Base-by-base conservation (phyloP, 2,888 invertebrate species). In the Cremastinae sp. region DNA sequence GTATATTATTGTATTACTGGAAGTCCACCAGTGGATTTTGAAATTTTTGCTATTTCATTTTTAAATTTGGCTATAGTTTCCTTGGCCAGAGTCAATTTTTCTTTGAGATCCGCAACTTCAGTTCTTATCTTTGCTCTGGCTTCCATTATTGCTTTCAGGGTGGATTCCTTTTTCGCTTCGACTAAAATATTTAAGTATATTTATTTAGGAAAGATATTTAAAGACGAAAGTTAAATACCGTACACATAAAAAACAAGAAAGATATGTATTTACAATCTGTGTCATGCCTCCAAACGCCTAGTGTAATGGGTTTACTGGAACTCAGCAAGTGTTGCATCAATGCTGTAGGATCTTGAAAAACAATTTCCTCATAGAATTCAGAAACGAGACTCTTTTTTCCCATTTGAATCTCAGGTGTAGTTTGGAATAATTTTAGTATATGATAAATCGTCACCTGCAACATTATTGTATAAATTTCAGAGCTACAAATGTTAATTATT, bases 331-430 rank as follows among this genome's bases (percentile, higher is more conserved):
- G 96, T 85, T 97, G 96, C 97, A 98, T 97, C 79, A 96, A 91
- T 76, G 95, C 95, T 0, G 96, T 96, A 0, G 96, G 96, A 88
- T 97, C 96, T 90, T 96, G 96, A 86, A 97, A 97, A 0, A 98
- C 96, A 65, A 98, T 95, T 91, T 98, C 98, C 88, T 98, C 98
- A 85, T 98, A 99, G 76, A 95, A 96, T 90, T 99, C 98, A 0
- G 97, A 96, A 8, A 98, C 96, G 0, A 98, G 91, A 18, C 93
- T 93, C 84, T 94, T 94, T 80, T 94, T 92, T 22, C 94, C 93
- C 9, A 90, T 75, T 66, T 89, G 88, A 74, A 90, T 90, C 74
- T 85, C 90, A 0, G 90, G 89, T 0, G 90, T 89, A 2, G 96
- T 96, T 90, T 97, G 97, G 90, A 98, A 99, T 8, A 99, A 90